These are phyloP conservation scores for Therioaphis trifolii DNA, from an alignment of 2,888 invertebrate species.

Conservation along the genomic window DNA sequence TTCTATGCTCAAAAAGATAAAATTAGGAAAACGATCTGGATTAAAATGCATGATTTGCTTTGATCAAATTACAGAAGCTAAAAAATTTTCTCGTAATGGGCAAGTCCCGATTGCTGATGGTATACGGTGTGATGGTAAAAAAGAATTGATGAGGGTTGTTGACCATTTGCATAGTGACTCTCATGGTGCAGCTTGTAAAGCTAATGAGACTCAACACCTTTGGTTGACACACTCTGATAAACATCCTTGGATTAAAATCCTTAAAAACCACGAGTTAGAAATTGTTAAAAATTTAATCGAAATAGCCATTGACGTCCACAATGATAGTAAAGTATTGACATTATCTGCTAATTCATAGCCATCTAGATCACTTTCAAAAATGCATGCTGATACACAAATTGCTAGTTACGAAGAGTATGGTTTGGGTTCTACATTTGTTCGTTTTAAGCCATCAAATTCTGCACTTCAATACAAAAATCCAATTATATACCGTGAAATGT, in stretches of 20 bases:
- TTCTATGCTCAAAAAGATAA: slow-evolving; percentile 31
- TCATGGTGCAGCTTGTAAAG: slow-evolving; percentile 32
- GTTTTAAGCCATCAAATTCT: slow-evolving; percentile 32
- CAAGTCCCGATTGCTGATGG: slow-evolving; percentile 57
- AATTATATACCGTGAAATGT: too few relatives aligned
- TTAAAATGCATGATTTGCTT: slow-evolving; percentile 45
- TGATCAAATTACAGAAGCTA: slow-evolving; percentile 53
- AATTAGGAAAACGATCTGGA: slow-evolving; percentile 54
- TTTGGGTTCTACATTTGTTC: slow-evolving; percentile 36
- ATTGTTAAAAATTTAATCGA: too few relatives aligned
- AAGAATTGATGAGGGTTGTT: slow-evolving; percentile 42
- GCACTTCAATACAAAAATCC: slow-evolving; percentile 35
- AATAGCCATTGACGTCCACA: too few relatives aligned
- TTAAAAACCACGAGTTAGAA: too few relatives aligned
- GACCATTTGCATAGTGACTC: slow-evolving; percentile 52
- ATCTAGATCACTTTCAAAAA: too few relatives aligned
- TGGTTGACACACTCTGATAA: slow-evolving; percentile 58
- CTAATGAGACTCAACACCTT: slow-evolving; percentile 18
- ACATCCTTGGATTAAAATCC: too few relatives aligned
- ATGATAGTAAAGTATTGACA: too few relatives aligned
- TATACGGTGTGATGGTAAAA: slow-evolving; percentile 54
- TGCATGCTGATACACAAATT: slow-evolving; percentile 58
- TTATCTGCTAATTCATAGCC: too few relatives aligned
- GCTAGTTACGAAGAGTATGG: slow-evolving; percentile 53
- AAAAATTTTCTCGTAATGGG: too few relatives aligned